Evolutionary conservation across 2,888 invertebrate genomes (phyloP).

Genomic region (Ommatoiulus sabulosus): DNA sequence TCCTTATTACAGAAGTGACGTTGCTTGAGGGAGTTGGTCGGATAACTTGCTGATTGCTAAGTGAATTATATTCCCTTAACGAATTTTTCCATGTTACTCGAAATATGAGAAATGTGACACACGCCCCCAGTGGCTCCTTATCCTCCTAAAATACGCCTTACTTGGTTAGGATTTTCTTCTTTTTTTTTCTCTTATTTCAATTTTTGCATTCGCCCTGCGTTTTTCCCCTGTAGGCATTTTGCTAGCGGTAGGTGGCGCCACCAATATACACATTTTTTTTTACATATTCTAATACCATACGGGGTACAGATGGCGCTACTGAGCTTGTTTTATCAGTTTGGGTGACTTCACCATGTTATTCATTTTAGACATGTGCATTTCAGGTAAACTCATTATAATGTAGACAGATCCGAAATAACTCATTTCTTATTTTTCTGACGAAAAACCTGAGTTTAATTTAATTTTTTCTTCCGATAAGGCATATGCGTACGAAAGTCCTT

Average conservation of each 20-base stretch:
- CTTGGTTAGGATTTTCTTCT: background rate
- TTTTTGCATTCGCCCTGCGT: background rate
- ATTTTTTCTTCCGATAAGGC: background rate
- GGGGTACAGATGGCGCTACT: background rate
- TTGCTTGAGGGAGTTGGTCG: background rate
- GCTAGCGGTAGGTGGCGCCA: background rate
- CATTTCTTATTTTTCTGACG: background rate
- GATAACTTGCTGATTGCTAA: constrained; percentile 41
- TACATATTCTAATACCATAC: background rate
- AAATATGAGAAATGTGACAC: constrained; percentile 25
- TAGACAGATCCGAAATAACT: background rate
- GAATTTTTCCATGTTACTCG: background rate
- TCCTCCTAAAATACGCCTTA: background rate
- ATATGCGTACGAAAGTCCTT: background rate
- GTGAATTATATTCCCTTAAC: constrained; percentile 44
- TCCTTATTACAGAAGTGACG: constrained; percentile 1
- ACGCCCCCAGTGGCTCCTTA: background rate
- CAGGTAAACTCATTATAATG: background rate
- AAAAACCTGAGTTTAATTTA: background rate
- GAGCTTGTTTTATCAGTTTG: too few species aligned
- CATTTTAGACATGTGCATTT: background rate
- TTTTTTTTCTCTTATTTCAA: background rate
- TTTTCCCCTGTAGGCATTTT: background rate
- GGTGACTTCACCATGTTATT: too few species aligned
- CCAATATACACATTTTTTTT: background rate